Base-by-base conservation (phyloP, 2,797 vertebrate species). In the Sardinella longiceps region DNA sequence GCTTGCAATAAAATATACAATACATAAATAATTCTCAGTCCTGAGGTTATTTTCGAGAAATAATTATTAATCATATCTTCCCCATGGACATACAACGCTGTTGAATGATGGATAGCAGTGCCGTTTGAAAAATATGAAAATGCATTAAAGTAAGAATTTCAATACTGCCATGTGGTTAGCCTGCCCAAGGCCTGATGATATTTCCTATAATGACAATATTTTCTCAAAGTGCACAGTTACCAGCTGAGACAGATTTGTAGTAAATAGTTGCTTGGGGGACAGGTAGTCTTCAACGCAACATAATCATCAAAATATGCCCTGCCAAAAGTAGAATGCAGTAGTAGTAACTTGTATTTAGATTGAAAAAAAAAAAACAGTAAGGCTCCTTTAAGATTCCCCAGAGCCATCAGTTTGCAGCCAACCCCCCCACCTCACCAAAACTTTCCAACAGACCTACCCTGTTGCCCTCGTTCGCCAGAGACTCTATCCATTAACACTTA, bases 61-160 rank as follows among this genome's bases (percentile, higher is more conserved):
- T 87, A 87, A 91, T 90, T 91, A 94, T 93, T 93, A 93, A 95
- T 95, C 92, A 93, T 87, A 87, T 85, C 85, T 88, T 87, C 90
- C 90, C 92, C 82, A 88, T 85, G 90, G 92, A 93, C 89, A 91
- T 86, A 87, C 91, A 81, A 51, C 39, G 37, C 25, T 37, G 20
- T 5, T 87, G 85, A 58, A 84, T 94, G 93, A 95, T 92, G 88
- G 92, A 94, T 93, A 87, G 91, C 85, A 84, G 39, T n/a, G 89
- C 87, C 84, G 89, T 90, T 88, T 66, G 82, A 88, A 90, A 11
- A 92, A 93, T 91, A 89, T 92, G 90, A 93, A 92, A 92, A 91
- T 77, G 74, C 86, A 90, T 89, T 89, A 88, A 90, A 82, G 81
- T 84, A 89, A 89, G 92, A 88, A 91, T 91, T 90, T 82, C 89